These are phyloP conservation scores for Xestoiulus laeticollis DNA, from an alignment of 2,888 invertebrate genomes.

Conservation along the genomic window DNA sequence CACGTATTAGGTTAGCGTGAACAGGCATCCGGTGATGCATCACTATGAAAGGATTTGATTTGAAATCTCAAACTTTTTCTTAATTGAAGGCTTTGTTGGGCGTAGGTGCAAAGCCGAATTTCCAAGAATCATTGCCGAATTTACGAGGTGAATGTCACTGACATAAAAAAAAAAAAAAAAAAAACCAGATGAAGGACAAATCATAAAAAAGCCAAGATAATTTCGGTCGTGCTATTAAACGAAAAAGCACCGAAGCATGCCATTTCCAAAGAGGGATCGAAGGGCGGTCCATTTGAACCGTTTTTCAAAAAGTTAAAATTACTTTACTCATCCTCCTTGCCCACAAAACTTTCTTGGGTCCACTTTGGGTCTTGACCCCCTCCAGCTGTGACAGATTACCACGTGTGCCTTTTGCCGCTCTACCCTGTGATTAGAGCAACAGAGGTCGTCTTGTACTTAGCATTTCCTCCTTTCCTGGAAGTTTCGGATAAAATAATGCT, in stretches of 20 bases:
- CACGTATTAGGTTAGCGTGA: too few species aligned
- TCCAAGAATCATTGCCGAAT: background rate
- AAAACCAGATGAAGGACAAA: background rate
- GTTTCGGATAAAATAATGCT: slow-evolving; percentile 5
- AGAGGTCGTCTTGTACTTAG: background rate
- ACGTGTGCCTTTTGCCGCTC: background rate
- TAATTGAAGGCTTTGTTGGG: background rate
- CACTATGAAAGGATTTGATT: background rate
- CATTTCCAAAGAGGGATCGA: background rate
- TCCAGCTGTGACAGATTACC: background rate
- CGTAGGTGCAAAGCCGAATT: background rate
- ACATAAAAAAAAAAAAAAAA: too few species aligned
- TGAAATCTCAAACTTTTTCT: background rate
- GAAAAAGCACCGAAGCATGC: background rate
- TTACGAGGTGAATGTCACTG: background rate
- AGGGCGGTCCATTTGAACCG: background rate
- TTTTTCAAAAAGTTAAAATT: too few species aligned
- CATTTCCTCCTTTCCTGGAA: background rate
- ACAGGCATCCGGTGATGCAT: background rate
- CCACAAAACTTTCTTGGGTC: background rate
- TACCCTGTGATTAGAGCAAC: background rate
- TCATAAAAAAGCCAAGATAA: background rate
- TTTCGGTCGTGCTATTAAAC: background rate
- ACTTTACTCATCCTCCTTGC: background rate
- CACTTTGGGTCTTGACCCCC: background rate